A percentile compares a stretch with the other conserved stretches of the same genome.
phyloP scores from a whole-genome alignment of 2,113 vertebrate species.

The Myxocyprinus asiaticus region DNA sequence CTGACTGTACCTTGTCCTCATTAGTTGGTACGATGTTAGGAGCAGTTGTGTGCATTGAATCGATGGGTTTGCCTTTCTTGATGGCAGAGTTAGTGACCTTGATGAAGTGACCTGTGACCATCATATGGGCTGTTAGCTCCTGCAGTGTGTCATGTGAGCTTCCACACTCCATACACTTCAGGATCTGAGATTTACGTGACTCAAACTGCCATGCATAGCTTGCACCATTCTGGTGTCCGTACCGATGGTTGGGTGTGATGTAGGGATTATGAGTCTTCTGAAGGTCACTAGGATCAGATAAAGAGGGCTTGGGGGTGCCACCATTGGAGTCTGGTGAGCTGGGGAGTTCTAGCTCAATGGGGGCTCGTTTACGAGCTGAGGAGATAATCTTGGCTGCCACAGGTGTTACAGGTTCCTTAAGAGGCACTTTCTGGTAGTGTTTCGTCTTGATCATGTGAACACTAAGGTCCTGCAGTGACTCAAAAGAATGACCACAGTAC shows the following conservation, averaged over 20 bases:
- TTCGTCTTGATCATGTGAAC: conserved; percentile 99
- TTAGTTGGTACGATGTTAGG: conserved; percentile 69
- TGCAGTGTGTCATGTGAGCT: conserved; percentile 96
- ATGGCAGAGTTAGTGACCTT: conserved; percentile 98
- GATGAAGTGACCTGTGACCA: conserved; percentile 98
- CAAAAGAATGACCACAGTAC: conserved; percentile 99
- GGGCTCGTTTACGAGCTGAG: conserved; percentile 87
- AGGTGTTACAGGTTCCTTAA: conserved; percentile 97
- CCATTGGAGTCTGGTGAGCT: conserved; percentile 96
- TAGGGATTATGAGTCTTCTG: conserved; percentile 92
- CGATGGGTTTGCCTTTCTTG: conserved; percentile 96
- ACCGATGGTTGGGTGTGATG: conserved; percentile 95
- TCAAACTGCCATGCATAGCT: conserved; percentile 99
- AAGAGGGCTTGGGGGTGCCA: conserved; percentile 84
- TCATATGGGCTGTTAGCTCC: conserved; percentile 98
- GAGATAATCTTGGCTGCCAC: conserved; percentile 94
- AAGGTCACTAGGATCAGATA: conserved; percentile 80
- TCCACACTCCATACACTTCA: conserved; percentile 99
- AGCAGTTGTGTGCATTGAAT: conserved; percentile 76
- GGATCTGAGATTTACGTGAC: conserved; percentile 95
- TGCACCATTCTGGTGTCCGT: conserved; percentile 97
- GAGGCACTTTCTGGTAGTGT: conserved; percentile 99
- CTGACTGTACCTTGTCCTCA: conserved; percentile 95
- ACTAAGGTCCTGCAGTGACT: conserved; percentile 97
- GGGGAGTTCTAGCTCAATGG: conserved; percentile 89